Evolutionary conservation across 1,140 invertebrate species (phyloP), one percentile per base, ranked within the genome.

Genomic region (Mycetomoellerius zeteki): DNA sequence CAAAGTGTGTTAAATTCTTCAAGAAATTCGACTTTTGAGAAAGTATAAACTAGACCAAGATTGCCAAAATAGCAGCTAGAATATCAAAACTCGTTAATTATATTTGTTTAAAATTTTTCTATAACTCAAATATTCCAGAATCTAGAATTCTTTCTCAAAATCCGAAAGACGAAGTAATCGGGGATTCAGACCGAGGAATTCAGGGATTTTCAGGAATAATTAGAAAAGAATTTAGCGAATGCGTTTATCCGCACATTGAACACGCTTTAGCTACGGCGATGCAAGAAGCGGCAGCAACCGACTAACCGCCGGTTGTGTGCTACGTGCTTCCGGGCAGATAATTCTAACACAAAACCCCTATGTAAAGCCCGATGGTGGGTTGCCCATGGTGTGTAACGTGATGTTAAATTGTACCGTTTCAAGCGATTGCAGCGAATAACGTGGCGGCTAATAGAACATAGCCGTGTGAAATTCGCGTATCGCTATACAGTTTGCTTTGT

Each of bases 401-500:
- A 84, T 84, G 80, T 84, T 84, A 84, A 84, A 84, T 84, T 84
- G 80, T 84, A 75, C 80, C 80, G 43, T 84, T 84, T 84, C 80
- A 69, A 84, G 80, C 80, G 80, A 84, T 84, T 75, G 69, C 80
- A 69, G 80, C 80, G 80, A 84, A 84, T 84, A 84, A 84, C 80
- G 80, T 84, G 80, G 69, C 80, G 69, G 80, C 80, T 84, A 84
- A 84, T 84, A 75, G 80, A 75, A 84, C 80, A 84, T 62, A 84
- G 80, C 80, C 54, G 80, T 60, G 80, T 69, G 80, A 84, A 84
- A 73, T 84, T 84, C 69, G 54, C 80, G 80, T 82, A 82, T 73
- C 54, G 65, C 80, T 75, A 58, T 82, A 75, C 69, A 60, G 69
- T 75, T 84, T 73, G 80, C 80, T 84, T 84, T 84, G 80, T 84